Conservation (phyloP, 2,113 vertebrate genomes). For the Lophius piscatorius region DNA sequence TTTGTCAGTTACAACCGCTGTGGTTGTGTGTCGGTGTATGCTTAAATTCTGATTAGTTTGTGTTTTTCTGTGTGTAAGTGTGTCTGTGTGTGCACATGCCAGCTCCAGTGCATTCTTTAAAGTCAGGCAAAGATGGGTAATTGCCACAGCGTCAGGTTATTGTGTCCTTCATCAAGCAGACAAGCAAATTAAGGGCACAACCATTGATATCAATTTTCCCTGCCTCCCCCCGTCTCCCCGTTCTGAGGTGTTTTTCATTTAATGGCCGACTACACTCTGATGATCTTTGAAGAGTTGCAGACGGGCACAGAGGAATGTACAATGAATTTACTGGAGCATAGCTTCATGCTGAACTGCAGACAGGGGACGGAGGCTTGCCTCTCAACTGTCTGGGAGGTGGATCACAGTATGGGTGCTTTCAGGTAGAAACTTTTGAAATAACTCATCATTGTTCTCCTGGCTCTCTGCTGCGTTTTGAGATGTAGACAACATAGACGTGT, state of each 20-base stretch:
- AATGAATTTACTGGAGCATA: constrained; percentile 62
- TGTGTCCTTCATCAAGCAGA: constrained; percentile 71
- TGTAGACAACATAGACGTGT: constrained; percentile 44
- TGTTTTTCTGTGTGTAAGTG: constrained; percentile 13
- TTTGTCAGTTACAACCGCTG: constrained; percentile 54
- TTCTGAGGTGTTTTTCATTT: constrained; percentile 64
- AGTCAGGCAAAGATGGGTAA: constrained; percentile 17
- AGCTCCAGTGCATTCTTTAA: constrained; percentile 21
- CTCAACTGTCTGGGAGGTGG: constrained; percentile 49
- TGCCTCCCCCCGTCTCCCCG: constrained; percentile 20
- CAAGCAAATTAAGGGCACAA: constrained; percentile 70
- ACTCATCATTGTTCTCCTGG: constrained; percentile 52
- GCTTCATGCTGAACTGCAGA: constrained; percentile 27
- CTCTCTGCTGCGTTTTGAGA: constrained; percentile 31
- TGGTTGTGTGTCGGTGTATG: constrained; percentile 36
- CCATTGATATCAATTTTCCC: constrained; percentile 70
- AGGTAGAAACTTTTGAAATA: constrained; percentile 66
- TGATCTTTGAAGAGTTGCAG: constrained; percentile 64
- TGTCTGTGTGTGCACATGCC: constrained; percentile 7
- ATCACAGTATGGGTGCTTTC: constrained; percentile 50
- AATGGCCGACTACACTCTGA: constrained; percentile 58
- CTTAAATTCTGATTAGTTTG: not conserved
- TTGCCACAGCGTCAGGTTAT: constrained; percentile 48
- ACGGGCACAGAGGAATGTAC: constrained; percentile 44
- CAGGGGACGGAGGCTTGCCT: constrained; percentile 22